A percentile compares a stretch with the other conserved stretches of the same genome.
Evolutionary conservation across 2,113 vertebrate genomes (phyloP).

Genomic region (Nyctibius bracteatus): DNA sequence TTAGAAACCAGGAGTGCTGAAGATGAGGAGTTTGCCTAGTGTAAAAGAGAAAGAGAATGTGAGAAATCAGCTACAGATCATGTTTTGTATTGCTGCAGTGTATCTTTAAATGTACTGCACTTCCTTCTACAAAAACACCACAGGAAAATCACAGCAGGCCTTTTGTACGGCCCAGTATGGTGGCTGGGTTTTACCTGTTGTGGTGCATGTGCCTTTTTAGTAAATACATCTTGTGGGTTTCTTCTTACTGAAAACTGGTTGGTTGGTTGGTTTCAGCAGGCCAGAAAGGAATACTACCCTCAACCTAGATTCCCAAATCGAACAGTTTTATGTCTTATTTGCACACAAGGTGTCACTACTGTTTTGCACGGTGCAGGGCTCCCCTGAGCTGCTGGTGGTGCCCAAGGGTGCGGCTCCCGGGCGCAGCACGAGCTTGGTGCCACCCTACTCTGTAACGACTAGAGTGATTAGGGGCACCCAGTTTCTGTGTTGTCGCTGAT

Average conservation of each 20-base stretch:
- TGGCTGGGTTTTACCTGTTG: background rate
- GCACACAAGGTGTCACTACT: background rate
- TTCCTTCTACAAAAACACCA: background rate
- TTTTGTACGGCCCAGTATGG: background rate
- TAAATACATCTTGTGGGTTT: fast-evolving
- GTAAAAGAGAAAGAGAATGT: background rate
- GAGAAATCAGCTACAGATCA: background rate
- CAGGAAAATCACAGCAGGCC: background rate
- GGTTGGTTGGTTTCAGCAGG: background rate
- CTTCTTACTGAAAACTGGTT: background rate
- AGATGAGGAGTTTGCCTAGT: background rate
- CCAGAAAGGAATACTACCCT: background rate
- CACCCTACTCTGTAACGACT: background rate
- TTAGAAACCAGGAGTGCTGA: background rate
- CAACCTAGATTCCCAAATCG: background rate
- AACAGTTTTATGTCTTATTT: background rate
- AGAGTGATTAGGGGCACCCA: too few species aligned
- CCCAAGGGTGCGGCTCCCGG: background rate
- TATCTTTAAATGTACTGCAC: background rate
- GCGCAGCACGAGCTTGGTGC: background rate
- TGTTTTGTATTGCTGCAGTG: background rate
- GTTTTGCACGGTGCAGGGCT: background rate
- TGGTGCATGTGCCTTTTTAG: background rate
- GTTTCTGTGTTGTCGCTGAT: background rate
- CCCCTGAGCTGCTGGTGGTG: background rate